These are phyloP conservation scores for Alitta virens DNA, from an alignment of 2,888 invertebrate species.

Conservation along the genomic window DNA sequence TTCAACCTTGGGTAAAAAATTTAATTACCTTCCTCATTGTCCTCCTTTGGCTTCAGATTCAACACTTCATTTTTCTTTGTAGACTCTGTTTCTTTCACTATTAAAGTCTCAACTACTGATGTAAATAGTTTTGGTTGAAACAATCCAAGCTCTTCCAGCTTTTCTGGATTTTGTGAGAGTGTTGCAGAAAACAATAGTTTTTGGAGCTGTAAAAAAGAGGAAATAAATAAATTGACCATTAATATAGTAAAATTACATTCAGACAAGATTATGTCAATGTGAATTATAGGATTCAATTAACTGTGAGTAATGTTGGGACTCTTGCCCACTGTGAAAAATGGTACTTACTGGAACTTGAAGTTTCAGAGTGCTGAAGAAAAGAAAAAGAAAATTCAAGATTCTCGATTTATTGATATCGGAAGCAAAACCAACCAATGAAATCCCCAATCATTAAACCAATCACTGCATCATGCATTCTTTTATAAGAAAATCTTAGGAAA, in stretches of 20 bases:
- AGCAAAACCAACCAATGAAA: too few relatives aligned
- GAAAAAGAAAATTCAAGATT: too few relatives aligned
- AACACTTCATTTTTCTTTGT: neutral
- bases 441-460: too few relatives aligned
- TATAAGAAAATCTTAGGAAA: too few relatives aligned
- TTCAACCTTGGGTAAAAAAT: neutral
- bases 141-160: slow-evolving; percentile 80
- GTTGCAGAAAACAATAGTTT: slow-evolving; percentile 98
- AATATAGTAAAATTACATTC: too few relatives aligned
- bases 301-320: too few relatives aligned
- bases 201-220: slow-evolving; percentile 61
- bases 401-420: too few relatives aligned
- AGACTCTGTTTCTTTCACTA: neutral
- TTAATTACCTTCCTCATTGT: neutral
- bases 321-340: neutral
- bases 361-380: slow-evolving; percentile 26
- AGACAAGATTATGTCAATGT: too few relatives aligned
- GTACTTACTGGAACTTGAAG: slow-evolving; percentile 37
- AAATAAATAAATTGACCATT: neutral
- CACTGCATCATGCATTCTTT: too few relatives aligned
- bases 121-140: slow-evolving; percentile 90
- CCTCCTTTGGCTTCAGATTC: neutral
- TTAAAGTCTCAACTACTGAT: slow-evolving; percentile 28
- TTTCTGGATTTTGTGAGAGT: slow-evolving; percentile 92
- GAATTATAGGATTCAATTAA: too few relatives aligned